These are phyloP conservation scores for Naja naja DNA, from an alignment of 2,113 vertebrate species.

Conservation along the genomic window DNA sequence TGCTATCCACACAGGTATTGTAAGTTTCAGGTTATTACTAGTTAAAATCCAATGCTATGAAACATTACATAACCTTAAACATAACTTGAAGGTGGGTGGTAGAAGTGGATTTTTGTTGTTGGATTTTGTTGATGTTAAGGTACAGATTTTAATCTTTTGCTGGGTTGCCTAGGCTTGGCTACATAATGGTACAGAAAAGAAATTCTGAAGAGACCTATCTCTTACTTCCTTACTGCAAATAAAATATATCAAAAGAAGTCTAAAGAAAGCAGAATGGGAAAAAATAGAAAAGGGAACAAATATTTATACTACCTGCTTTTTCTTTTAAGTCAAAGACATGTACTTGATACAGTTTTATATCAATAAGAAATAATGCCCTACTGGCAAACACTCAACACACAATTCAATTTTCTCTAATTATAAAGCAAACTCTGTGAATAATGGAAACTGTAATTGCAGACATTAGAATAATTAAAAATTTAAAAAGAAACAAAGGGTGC, in stretches of 20 bases:
- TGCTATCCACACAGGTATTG: background rate
- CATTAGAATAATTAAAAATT: conserved; percentile 43
- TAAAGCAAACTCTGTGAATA: conserved; percentile 30
- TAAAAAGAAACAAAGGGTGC: conserved; percentile 31
- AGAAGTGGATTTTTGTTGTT: background rate
- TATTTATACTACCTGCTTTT: background rate
- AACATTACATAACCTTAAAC: background rate
- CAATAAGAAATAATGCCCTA: background rate
- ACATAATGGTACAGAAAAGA: background rate
- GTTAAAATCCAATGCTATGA: background rate
- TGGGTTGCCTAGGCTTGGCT: too few relatives aligned
- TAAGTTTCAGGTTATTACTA: background rate
- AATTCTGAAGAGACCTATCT: background rate
- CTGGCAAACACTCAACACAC: conserved; percentile 7
- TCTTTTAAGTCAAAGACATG: background rate
- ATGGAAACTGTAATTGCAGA: conserved; percentile 20
- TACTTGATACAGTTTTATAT: background rate
- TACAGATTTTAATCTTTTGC: background rate
- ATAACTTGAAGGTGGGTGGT: background rate
- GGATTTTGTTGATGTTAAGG: background rate
- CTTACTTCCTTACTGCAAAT: background rate
- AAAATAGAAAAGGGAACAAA: background rate
- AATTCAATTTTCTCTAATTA: conserved; percentile 45
- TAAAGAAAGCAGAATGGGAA: background rate
- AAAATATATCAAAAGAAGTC: background rate